Base-by-base conservation (phyloP, 2,888 invertebrate genomes). In the Atethmia centrago region DNA sequence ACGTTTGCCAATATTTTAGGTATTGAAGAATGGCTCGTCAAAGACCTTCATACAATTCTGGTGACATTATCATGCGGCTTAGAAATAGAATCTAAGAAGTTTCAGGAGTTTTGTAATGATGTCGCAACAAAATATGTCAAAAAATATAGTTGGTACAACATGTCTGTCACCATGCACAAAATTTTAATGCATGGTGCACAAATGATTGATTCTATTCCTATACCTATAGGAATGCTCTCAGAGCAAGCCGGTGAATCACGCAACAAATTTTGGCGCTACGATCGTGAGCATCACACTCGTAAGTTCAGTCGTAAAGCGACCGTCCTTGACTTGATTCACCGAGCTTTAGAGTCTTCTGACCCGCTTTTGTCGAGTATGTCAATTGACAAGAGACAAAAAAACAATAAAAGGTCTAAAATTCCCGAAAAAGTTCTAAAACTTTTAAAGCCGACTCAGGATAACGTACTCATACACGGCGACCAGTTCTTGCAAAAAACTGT, bases 141-240 rank as follows among this genome's bases (percentile, higher is more conserved):
- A 31, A 21, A 63, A 8, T 49, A 63, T 14, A 31, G 21, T 8
- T 67, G 56, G 56, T 56, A 19, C 28, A n/a, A 55, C 3, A 67
- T 67, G 66, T 55, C 66, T 0, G 66, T 66, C 8, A 66, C 66
- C 28, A 7, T 42, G 10, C 66, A 66, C 25, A 66, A 66, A 40
- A 53, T 66, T 28, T 12, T 66, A 3, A 55, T 66, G 0, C 66
- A 66, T 14, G 55, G 66, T 49, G n/a, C 49, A 1, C 10, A 49
- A 9, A 49, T 49, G 10, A 49, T 49, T n/a, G 49, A 49, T 49
- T 49, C 49, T 10, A 49, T 49, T n/a, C n/a, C 28, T 9, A 9
- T 56, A 8, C 66, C 55, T 2, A 45, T 66, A 3, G 66, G 55
- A 8, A 55, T 66, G 53, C 42, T 56, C 1, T 56, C 66, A 12